These are phyloP conservation scores for Capitulum mitella DNA, from an alignment of 2,888 invertebrate species.

Conservation along the genomic window DNA sequence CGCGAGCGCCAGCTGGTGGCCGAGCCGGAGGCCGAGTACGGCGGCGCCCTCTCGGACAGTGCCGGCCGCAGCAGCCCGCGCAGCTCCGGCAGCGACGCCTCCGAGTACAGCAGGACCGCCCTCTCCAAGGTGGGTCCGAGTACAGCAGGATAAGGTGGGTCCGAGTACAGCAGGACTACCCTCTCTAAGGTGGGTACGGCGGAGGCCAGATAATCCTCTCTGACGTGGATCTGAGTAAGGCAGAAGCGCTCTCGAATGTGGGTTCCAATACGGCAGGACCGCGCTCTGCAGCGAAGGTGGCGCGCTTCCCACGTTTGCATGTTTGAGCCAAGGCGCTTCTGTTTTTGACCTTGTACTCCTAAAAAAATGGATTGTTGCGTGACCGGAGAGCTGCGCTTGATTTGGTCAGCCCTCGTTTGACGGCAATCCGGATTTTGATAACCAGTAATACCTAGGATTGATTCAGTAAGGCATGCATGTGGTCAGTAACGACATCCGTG, in stretches of 20 bases:
- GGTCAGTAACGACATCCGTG: too few species aligned
- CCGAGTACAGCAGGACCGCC: conserved; percentile 43
- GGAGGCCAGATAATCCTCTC: neutral
- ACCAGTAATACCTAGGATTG: too few species aligned
- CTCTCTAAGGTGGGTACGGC: neutral
- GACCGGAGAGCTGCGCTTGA: too few species aligned
- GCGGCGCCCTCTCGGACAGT: conserved; percentile 17
- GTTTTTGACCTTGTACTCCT: too few species aligned
- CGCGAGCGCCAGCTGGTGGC: conserved; percentile 51
- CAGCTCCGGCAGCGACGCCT: conserved; percentile 1
- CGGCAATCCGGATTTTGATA: too few species aligned
- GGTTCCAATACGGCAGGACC: neutral
- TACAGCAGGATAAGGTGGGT: too few species aligned
- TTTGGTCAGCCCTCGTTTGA: too few species aligned
- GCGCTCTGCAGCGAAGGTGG: too few species aligned
- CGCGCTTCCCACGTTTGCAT: too few species aligned
- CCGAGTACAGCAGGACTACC: neutral
- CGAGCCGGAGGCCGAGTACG: conserved; percentile 1
- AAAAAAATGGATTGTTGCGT: too few species aligned
- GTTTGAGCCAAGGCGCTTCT: too few species aligned
- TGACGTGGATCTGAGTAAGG: neutral
- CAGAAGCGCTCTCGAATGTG: neutral
- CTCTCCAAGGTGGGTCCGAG: conserved; percentile 25
- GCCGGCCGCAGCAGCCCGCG: neutral
- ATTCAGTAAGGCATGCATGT: too few species aligned